These are phyloP conservation scores for Puntigrus tetrazona DNA, from an alignment of 2,113 vertebrate species.

Conservation along the genomic window DNA sequence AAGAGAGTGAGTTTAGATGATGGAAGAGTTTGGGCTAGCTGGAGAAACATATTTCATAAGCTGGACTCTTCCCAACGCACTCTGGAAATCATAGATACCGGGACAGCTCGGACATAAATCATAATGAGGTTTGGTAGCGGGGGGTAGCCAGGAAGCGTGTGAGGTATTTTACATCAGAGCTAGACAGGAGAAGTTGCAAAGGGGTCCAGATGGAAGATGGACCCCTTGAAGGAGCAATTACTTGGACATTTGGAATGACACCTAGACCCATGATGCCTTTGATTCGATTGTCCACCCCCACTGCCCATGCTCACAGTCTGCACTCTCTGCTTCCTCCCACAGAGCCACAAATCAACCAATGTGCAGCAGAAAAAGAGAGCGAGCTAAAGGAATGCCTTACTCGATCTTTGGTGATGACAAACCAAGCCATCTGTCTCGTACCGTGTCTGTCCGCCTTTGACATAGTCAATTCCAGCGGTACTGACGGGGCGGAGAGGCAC, in stretches of 20 bases:
- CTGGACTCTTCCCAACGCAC: slow-evolving; percentile 56
- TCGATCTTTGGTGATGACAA: slow-evolving; percentile 64
- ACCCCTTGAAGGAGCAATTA: slow-evolving; percentile 68
- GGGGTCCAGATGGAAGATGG: slow-evolving; percentile 54
- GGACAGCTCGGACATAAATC: slow-evolving; percentile 62
- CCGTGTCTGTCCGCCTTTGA: slow-evolving; percentile 53
- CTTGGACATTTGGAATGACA: slow-evolving; percentile 68
- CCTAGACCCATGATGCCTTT: slow-evolving; percentile 62
- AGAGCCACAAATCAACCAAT: slow-evolving; percentile 67
- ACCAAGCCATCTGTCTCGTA: slow-evolving; percentile 68
- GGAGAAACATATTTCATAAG: slow-evolving; percentile 59
- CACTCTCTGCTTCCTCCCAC: slow-evolving; percentile 50
- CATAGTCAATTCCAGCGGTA: slow-evolving; percentile 49
- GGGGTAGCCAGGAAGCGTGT: slow-evolving; percentile 40
- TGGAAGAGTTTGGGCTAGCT: slow-evolving; percentile 56
- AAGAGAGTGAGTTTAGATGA: slow-evolving; percentile 16
- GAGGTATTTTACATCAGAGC: slow-evolving; percentile 64
- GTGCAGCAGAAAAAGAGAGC: neutral
- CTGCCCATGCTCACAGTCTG: slow-evolving; percentile 41
- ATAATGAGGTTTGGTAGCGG: slow-evolving; percentile 41
- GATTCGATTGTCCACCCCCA: slow-evolving; percentile 60
- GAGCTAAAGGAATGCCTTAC: slow-evolving; percentile 48
- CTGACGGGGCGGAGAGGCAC: slow-evolving; percentile 48
- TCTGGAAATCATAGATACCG: slow-evolving; percentile 66
- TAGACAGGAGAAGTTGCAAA: slow-evolving; percentile 60